Conservation (phyloP, 1,140 invertebrate species). For the Octopus sinensis region DNA sequence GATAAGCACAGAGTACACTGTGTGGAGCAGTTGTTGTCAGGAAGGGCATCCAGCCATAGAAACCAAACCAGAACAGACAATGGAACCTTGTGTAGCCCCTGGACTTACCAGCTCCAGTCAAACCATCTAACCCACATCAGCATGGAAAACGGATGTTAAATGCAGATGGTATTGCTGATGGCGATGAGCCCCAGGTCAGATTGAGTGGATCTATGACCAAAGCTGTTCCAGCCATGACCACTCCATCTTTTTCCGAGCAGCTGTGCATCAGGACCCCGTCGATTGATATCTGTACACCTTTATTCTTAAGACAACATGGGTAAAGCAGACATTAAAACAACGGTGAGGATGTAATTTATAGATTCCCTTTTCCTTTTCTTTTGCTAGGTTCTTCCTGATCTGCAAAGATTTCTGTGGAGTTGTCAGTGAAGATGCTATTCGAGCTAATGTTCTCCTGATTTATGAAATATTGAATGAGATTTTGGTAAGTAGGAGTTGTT, state of each 20-base stretch:
- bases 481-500: conserved; percentile 33
- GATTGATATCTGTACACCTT: no score
- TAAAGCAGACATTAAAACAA: neutral
- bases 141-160: neutral
- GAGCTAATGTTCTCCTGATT: conserved; percentile 43
- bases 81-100: neutral
- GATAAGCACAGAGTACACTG: no score
- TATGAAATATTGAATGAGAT: conserved; percentile 50
- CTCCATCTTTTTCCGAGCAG: neutral
- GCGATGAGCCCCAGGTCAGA: neutral
- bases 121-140: neutral
- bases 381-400: conserved; percentile 46
- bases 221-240: neutral
- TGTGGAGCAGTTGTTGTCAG: no score
- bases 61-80: neutral
- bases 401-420: conserved; percentile 52
- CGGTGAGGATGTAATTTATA: neutral
- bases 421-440: conserved; percentile 44
- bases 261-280: no score
- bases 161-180: neutral
- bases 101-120: neutral
- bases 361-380: conserved; percentile 5
- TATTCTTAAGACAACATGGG: neutral
- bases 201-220: neutral
- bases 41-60: no score